Base-by-base conservation (phyloP, 2,888 invertebrate species). In the Omphaloscelis lunosa region DNA sequence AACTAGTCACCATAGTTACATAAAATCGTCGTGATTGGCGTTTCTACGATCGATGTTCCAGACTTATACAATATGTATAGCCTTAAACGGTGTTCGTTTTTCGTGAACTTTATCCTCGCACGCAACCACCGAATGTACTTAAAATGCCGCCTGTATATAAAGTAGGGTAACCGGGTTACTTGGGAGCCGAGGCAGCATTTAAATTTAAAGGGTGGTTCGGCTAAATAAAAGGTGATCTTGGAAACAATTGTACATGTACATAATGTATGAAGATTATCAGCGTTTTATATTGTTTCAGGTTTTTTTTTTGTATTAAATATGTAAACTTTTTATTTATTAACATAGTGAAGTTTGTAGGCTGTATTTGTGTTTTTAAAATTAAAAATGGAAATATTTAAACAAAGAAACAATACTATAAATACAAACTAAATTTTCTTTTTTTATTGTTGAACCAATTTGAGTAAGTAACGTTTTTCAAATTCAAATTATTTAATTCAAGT, bases 21-120 rank as follows among this genome's bases (percentile, higher is more conserved):
- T 27, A 88, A 66, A 72, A 75, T 65, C 75, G 79, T 66, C 72
- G 81, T 87, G 83, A 88, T 89, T 89, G 83, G 74, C 66, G 72
- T 75, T 65, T 51, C 72, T 72, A 72, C 66, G 63, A 81, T 83
- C 82, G 61, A 80, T 80, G 61, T 48, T 71, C 45, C 76, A 17
- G 51, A 62, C 72, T 74, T 61, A 74, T 66, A 78, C 77, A 77
- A 77, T 77, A 87, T 86, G 76, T 83, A 87, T 83, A 78, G 75
- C 48, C 66, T 79, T 71, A 83, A 86, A 78, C 70, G 82, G 41
- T 73, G 41, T 82, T 61, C 76, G 68, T 88, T 84, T 78, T 81
- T 72, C 77, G 76, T 86, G 68, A 84, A 86, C 86, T 84, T 75
- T 76, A 72, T 51, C 75, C 63, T 69, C 72, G 65, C 88, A 88